These are phyloP conservation scores for Laterallus jamaicensis DNA, from an alignment of 2,113 vertebrate species.

Conservation along the genomic window DNA sequence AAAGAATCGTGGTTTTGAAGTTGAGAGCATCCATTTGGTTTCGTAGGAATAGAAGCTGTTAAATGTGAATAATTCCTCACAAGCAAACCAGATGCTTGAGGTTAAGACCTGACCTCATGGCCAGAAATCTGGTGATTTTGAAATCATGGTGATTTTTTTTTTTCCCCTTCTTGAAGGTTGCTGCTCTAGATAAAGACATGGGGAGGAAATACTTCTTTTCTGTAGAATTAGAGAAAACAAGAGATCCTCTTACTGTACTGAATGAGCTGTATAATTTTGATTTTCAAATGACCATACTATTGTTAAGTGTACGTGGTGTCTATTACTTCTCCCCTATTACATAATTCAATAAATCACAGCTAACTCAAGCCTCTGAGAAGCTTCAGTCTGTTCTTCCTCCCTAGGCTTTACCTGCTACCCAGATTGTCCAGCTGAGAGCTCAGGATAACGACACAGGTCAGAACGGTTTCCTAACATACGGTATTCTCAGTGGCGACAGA, in stretches of 20 bases:
- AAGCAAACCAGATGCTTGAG: not conserved
- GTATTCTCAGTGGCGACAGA: not conserved
- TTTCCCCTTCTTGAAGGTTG: not conserved
- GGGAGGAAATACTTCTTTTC: not conserved
- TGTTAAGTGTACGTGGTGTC: not conserved
- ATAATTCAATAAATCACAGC: not conserved
- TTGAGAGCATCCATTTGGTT: not conserved
- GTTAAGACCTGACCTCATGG: not conserved
- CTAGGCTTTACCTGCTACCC: not conserved
- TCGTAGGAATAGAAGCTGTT: not conserved
- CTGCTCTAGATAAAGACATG: not conserved
- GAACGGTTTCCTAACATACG: slow-evolving; percentile 52
- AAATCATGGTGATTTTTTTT: not conserved
- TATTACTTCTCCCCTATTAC: not conserved
- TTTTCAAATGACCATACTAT: not conserved
- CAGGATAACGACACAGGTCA: slow-evolving; percentile 45
- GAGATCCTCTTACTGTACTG: not conserved
- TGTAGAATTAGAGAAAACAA: not conserved
- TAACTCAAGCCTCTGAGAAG: not conserved
- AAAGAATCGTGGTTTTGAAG: not conserved
- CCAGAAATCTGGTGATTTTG: not conserved
- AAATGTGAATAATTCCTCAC: not conserved
- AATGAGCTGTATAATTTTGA: not conserved
- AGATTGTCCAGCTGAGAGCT: slow-evolving; percentile 49
- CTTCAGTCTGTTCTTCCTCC: not conserved